Base-by-base conservation (phyloP, 2,797 vertebrate species). In the Lithobates pipiens region DNA sequence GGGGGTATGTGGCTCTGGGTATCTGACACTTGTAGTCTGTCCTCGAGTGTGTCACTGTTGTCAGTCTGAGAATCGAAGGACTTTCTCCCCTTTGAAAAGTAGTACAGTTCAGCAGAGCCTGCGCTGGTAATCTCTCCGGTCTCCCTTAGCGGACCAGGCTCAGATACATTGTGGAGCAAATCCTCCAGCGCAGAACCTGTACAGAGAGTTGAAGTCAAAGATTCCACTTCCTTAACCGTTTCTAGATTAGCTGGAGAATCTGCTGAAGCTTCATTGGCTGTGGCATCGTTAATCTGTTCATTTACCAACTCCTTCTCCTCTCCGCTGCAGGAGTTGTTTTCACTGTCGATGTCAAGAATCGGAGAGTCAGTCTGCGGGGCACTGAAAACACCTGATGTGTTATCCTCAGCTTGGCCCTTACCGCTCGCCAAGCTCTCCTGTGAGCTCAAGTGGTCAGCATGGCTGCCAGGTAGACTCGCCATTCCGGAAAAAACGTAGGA, bases 381-480 rank as follows among this genome's bases (percentile, higher is more conserved):
- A 23, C 93, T 92, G 73, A 96, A 95, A 13, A 94, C 91, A 86
- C 97, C 97, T 0, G 94, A 95, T 87, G 95, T 95, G 0, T 91
- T 94, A 87, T 94, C 95, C 13, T 93, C 94, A 44, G 90, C 89
- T 0, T 91, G 90, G 8, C 86, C 89, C 70, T 94, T 95, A 6
- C 88, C 75, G 5, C 88, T 91, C 69, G 93, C 89, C 57, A 90
- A 68, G 73, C 89, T 91, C 11, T 95, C 93, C 9, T 91, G 93
- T 10, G 90, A 92, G 86, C 93, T 96, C 80, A 95, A 89, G 21
- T 90, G 92, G 80, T 97, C 96, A 77, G 93, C 80, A 42, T 94
- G 93, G 88, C 94, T 93, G 77, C 93, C 93, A 72, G 93, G 77
- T 0, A 96, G 85, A 82, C 95, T 95, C 7, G 94, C 94, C 77